Base-by-base conservation (phyloP, 2,888 invertebrate species). In the Sialis fuliginosa region DNA sequence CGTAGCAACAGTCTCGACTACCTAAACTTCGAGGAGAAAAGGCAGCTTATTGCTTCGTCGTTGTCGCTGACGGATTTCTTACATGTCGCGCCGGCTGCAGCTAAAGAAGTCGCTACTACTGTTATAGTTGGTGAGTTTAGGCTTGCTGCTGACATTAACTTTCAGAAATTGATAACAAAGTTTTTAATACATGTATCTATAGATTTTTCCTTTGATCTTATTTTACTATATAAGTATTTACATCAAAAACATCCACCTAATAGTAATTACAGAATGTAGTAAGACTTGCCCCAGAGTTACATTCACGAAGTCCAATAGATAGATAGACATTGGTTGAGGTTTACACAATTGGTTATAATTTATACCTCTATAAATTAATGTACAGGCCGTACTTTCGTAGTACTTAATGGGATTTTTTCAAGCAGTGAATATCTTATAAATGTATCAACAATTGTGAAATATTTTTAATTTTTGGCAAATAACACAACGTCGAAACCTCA, bases 1-100 rank as follows among this genome's bases (percentile, higher is more conserved):
- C 67, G 85, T 58, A 86, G 86, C 68, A 85, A 79, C 66, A 86
- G 86, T 61, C 74, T 88, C 71, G 88, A 88, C 71, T 85, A 86
- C 69, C 74, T 90, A 48, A 89, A 90, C 69, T 90, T 90, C 64
- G 88, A 89, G 67, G 89, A 90, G 71, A 88, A 88, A 64, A 73
- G 89, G 57, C 86, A 88, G 67, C 70, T 90, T 60, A 90, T 90
- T 54, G 89, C 89, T 43, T 88, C 88, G 52, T 87, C 88, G 45
- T 65, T 90, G 61, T 88, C 88, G 52, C 71, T 90, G 51, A 86
- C 87, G 54, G 89, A 89, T 67, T 88, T 89, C 60, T 66, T 85
- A 55, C 81, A 82, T 54, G 80, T 79, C 60, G 80, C 79, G 54
- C 77, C 79, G 12, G 68, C 71, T 6, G 70, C 66, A 2, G 69